These are phyloP conservation scores for Pterophyllum scalare DNA, from an alignment of 2,113 vertebrate species.

Conservation along the genomic window DNA sequence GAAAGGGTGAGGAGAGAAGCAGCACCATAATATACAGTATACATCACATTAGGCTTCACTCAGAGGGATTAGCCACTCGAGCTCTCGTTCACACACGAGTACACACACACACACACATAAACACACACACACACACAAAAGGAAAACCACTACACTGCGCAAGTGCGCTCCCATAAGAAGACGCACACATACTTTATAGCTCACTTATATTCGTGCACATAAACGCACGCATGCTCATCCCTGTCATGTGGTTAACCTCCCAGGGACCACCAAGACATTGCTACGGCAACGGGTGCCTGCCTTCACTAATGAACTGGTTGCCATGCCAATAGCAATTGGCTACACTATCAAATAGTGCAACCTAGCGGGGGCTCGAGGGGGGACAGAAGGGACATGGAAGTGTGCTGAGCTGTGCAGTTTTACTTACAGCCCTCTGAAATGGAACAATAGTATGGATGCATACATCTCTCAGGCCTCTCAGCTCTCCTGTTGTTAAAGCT, in stretches of 20 bases:
- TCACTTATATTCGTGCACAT: slow-evolving; percentile 13
- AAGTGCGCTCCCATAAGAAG: slow-evolving; percentile 16
- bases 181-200: neutral
- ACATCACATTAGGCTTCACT: slow-evolving; percentile 38
- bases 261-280: slow-evolving; percentile 73
- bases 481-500: neutral
- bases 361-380: neutral
- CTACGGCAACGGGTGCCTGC: slow-evolving; percentile 77
- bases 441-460: slow-evolving; percentile 40
- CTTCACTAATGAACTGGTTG: slow-evolving; percentile 81
- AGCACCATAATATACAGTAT: slow-evolving; percentile 32
- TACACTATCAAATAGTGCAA: slow-evolving; percentile 61
- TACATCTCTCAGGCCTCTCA: slow-evolving; percentile 26
- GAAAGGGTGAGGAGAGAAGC: neutral
- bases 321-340: slow-evolving; percentile 80
- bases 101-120: neutral
- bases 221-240: slow-evolving; percentile 21
- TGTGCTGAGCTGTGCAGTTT: slow-evolving; percentile 73
- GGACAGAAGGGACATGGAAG: slow-evolving; percentile 13
- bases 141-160: slow-evolving; percentile 18
- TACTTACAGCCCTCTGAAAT: slow-evolving; percentile 48
- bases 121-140: neutral
- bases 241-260: slow-evolving; percentile 68
- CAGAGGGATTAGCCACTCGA: slow-evolving; percentile 8
- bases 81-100: neutral